phyloP scores from a whole-genome alignment of 2,888 invertebrate genomes.

The Lithosia quadra region DNA sequence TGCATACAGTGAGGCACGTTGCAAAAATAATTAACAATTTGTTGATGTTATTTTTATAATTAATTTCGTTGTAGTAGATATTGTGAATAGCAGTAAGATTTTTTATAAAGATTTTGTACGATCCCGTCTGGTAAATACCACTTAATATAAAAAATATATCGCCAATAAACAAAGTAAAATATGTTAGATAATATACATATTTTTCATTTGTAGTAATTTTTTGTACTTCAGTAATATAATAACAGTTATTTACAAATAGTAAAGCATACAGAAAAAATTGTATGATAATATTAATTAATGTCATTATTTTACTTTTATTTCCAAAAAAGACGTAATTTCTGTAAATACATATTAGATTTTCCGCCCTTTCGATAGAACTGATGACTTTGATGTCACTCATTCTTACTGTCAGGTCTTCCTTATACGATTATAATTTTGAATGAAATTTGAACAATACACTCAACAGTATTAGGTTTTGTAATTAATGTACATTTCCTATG shows the following conservation, averaged over 20 bases:
- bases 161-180: not conserved
- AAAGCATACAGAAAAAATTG: not conserved
- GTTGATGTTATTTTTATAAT: not conserved
- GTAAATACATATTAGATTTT: constrained; percentile 7
- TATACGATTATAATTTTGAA: not conserved
- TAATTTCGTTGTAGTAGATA: not conserved
- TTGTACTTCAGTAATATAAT: constrained; percentile 1
- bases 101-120: not conserved
- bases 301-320: not conserved
- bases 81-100: not conserved
- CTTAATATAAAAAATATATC: not conserved
- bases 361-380: not conserved
- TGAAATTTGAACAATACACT: not conserved
- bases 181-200: not conserved
- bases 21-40: not conserved
- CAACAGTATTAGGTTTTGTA: not conserved
- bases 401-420: not conserved
- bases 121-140: not conserved
- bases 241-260: not conserved
- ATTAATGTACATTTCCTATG: not conserved
- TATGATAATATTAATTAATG: not conserved
- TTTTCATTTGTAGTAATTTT: not conserved
- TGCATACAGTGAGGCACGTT: not conserved
- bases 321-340: not conserved
- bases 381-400: not conserved